Percentiles rank a stretch among this genome's conserved stretches.
Conservation (phyloP, 2,797 vertebrate species). For the Bradypodion pumilum region DNA sequence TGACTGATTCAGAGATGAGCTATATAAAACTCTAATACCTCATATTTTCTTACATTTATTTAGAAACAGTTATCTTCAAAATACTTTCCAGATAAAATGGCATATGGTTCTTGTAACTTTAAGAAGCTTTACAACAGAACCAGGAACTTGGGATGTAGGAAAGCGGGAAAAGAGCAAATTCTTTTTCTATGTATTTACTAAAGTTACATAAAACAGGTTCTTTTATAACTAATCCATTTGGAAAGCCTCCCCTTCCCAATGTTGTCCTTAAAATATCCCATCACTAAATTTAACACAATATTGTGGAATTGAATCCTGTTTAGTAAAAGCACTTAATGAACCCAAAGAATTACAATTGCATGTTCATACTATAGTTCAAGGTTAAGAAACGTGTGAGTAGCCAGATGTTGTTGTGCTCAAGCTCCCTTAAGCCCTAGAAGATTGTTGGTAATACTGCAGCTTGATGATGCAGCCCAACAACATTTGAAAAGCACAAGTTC, state of each 20-base stretch:
- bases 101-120: not conserved
- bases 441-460: not conserved
- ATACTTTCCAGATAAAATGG: not conserved
- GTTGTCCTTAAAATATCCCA: not conserved
- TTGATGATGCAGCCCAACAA: not conserved
- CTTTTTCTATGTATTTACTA: not conserved
- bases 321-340: not conserved
- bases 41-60: not conserved
- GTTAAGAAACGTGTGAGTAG: not conserved
- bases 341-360: not conserved
- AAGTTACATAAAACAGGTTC: not conserved
- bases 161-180: not conserved
- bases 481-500: not conserved
- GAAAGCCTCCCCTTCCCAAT: not conserved
- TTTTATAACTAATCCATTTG: not conserved
- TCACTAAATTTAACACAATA: not conserved
- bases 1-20: not conserved
- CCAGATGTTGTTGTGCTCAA: not conserved
- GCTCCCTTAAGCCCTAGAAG: not conserved
- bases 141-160: not conserved
- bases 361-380: not conserved
- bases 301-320: not conserved
- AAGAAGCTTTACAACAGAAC: not conserved
- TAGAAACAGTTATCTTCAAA: not conserved
- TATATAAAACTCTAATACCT: not conserved